A percentile compares a stretch with the other conserved stretches of the same genome.
Evolutionary conservation across 2,113 vertebrate species (phyloP).

Genomic region (Aspidoscelis tigris): DNA sequence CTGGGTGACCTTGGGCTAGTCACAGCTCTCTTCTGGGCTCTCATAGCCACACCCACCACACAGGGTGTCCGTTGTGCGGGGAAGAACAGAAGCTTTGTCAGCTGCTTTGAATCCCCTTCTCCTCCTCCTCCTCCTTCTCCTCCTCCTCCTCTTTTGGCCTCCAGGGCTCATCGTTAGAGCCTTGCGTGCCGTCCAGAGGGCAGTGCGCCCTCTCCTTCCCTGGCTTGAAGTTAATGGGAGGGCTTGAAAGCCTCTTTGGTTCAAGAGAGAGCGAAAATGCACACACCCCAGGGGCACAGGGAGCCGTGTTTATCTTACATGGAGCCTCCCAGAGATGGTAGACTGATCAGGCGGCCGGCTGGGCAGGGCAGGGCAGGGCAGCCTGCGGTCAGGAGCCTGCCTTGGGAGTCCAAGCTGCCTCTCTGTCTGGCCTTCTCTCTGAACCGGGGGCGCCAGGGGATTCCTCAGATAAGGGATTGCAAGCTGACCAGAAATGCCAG

Average conservation of each 20-base stretch:
- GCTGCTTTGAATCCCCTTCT: no score
- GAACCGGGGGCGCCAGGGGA: not conserved
- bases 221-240: not conserved
- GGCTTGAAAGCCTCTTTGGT: not conserved
- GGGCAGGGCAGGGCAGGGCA: no score
- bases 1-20: no score
- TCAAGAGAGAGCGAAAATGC: not conserved
- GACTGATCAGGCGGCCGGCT: not conserved
- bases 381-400: not conserved
- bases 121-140: no score
- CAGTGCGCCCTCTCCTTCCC: not conserved
- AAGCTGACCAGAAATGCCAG: not conserved
- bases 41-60: no score
- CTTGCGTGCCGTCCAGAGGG: no score
- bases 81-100: no score
- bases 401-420: not conserved
- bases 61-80: no score
- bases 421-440: not conserved
- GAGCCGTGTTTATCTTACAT: not conserved
- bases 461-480: not conserved
- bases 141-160: no score
- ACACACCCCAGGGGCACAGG: not conserved
- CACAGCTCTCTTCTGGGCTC: no score
- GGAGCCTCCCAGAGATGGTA: not conserved
- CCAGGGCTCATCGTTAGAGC: no score